Base-by-base conservation (phyloP, 1,140 invertebrate genomes). In the Drosophila fuyamai region DNA sequence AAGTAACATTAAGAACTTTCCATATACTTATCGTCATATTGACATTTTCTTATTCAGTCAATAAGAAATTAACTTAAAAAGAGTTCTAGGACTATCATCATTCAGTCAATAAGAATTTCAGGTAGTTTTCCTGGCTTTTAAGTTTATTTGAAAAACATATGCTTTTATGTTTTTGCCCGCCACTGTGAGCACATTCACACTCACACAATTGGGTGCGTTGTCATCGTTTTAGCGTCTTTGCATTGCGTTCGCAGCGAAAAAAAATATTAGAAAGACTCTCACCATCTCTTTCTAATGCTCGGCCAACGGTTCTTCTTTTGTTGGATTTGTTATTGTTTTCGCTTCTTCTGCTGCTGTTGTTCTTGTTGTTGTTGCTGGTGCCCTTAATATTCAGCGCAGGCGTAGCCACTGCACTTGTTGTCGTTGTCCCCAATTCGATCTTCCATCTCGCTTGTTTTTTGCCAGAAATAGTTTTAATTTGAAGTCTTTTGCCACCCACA, bases 311-410 rank as follows among this genome's bases (percentile, higher is more conserved):
- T 51, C 65, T 66, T 68, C 38, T 50, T 48, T 40, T 72, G 38
- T 44, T 67, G 41, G 27, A 38, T 35, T 62, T 73, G 51, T 54
- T 66, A 43, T 66, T 65, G 61, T 66, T 61, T n/a, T 40, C 58
- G 44, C 23, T 35, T 29, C 16, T 46, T n/a, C 27, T 56, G 0
- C 56, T 44, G 29, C 44, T 65, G 10, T 29, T 57, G 14, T 44
- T 65, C 7, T 36, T 66, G 16, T 53, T 67, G 53, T 27, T 68
- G 23, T n/a, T 59, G 32, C 14, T 62, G 57, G 38, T 74, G 72
- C 70, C 70, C 70, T 73, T 73, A 73, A 73, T 72, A 70, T 73
- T 73, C 56, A 44, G 70, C 70, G 68, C 70, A 73, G 70, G 68
- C 70, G 68, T 73, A 73, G 56, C 68, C 65, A 48, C 14, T 53